Conservation (phyloP, 2,797 vertebrate species). For the Labroides dimidiatus region DNA sequence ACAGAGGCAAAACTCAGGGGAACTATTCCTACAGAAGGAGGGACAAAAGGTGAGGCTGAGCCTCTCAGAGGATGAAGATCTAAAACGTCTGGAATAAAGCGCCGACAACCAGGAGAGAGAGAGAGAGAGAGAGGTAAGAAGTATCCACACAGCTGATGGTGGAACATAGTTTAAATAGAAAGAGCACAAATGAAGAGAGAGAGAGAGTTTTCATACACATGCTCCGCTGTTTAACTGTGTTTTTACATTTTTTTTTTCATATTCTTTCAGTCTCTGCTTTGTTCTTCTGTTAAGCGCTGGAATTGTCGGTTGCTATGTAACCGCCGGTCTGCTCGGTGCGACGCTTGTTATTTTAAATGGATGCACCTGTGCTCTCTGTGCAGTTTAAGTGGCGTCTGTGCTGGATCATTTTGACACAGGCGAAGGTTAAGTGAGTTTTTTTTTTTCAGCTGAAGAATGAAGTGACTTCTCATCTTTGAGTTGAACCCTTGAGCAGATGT, state of each 20-base stretch:
- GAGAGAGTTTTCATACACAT: neutral
- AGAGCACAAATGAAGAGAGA: neutral
- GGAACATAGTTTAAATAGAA: neutral
- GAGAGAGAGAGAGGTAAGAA: neutral
- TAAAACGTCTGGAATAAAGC: neutral
- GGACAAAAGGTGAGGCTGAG: neutral
- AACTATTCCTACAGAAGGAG: neutral
- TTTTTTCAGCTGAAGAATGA: slow-evolving; percentile 6
- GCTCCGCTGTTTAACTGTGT: neutral
- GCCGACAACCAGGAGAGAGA: neutral
- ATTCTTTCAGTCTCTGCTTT: neutral
- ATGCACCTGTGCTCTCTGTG: neutral
- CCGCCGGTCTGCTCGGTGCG: neutral
- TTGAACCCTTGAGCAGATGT: slow-evolving; percentile 7
- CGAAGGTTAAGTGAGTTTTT: neutral
- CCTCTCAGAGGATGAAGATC: slow-evolving; percentile 10
- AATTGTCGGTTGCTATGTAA: neutral
- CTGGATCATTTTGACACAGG: neutral
- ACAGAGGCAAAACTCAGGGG: slow-evolving; percentile 3
- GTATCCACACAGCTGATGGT: neutral
- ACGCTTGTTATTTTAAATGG: slow-evolving; percentile 1
- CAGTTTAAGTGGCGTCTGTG: neutral
- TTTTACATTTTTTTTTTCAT: neutral
- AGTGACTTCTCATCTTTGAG: neutral
- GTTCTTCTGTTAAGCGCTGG: neutral